phyloP scores from a whole-genome alignment of 92 coral and sea anemone species.

The Heliopora coerulea region DNA sequence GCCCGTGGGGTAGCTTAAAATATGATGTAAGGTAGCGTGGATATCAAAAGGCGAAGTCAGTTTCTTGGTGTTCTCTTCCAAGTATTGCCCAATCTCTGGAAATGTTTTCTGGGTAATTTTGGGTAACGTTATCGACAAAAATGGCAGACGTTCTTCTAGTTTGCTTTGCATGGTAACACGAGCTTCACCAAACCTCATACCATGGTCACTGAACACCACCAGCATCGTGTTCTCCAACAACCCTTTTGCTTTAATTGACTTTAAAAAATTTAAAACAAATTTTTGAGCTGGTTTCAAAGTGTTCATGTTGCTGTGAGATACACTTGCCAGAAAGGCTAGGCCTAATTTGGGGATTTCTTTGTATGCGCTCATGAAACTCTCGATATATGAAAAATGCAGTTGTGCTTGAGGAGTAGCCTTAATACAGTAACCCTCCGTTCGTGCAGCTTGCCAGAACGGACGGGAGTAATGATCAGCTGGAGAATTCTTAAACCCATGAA shows the following conservation, averaged over 20 bases:
- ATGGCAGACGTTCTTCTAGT: conserved; percentile 84
- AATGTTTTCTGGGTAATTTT: conserved; percentile 51
- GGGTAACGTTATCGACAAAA: conserved; percentile 81
- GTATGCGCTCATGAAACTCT: conserved; percentile 76
- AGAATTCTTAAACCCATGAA: conserved; percentile 80
- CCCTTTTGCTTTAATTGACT: conserved; percentile 50
- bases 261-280: conserved; percentile 60
- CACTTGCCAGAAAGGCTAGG: conserved; percentile 64
- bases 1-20: conserved; percentile 65
- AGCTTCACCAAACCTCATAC: conserved; percentile 74
- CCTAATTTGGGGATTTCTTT: conserved; percentile 74
- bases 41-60: conserved; percentile 90
- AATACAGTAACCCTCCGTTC: conserved; percentile 64
- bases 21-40: conserved; percentile 74
- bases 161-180: conserved; percentile 78
- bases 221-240: conserved; percentile 67
- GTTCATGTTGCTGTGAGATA: conserved; percentile 62
- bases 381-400: conserved; percentile 80
- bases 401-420: conserved; percentile 73
- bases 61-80: conserved; percentile 57
- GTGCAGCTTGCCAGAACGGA: conserved; percentile 83
- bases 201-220: conserved; percentile 81
- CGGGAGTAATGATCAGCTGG: conserved; percentile 88
- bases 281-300: conserved; percentile 46
- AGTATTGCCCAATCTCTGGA: conserved; percentile 45